Conservation (phyloP, 2,888 invertebrate species). For the Resseliella maxima region DNA sequence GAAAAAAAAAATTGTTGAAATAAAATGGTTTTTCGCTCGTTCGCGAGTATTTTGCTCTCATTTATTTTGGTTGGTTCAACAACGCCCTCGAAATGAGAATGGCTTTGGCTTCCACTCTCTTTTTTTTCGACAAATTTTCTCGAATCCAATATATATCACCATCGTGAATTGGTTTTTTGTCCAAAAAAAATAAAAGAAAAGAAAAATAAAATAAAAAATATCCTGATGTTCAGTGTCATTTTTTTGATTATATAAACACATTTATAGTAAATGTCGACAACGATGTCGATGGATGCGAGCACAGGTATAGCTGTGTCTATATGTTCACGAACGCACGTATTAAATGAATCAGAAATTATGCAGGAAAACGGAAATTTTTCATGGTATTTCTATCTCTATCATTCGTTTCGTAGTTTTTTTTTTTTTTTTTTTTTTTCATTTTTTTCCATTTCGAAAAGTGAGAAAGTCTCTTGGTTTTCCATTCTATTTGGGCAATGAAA, state of each 20-base stretch:
- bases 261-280: not conserved
- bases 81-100: conserved; percentile 15
- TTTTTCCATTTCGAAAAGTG: not conserved
- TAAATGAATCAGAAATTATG: conserved; percentile 50
- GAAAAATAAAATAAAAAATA: not conserved
- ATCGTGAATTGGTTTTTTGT: not conserved
- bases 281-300: too few relatives aligned
- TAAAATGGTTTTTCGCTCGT: not conserved
- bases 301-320: too few relatives aligned
- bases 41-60: conserved; percentile 26
- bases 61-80: conserved; percentile 13
- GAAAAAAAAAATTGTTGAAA: not conserved
- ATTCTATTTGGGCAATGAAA: not conserved
- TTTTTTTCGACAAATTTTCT: not conserved
- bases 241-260: conserved; percentile 1
- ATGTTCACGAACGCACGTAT: conserved; percentile 26
- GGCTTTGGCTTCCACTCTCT: too few relatives aligned
- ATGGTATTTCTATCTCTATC: conserved; percentile 19
- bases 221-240: conserved; percentile 28
- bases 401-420: not conserved
- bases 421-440: not conserved
- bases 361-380: conserved; percentile 40
- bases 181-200: too few relatives aligned
- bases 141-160: not conserved
- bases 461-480: not conserved